phyloP scores from a whole-genome alignment of 2,888 invertebrate species.

The Hyles lineata region DNA sequence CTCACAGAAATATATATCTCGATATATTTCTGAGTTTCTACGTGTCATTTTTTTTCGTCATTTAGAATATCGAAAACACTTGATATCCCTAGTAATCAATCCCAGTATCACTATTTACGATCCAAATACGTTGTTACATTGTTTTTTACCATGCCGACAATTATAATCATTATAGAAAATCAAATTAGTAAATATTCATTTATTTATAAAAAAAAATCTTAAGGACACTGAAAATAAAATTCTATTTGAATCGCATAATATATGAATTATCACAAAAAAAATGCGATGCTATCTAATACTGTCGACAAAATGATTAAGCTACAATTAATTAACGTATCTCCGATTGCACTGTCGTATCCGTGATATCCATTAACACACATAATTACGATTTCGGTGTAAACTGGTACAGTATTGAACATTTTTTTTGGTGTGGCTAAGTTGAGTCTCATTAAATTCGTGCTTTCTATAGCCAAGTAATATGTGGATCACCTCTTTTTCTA shows the following conservation, averaged over 20 bases:
- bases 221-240: neutral
- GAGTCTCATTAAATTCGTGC: neutral
- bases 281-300: constrained; percentile 4
- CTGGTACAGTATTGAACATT: neutral
- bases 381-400: neutral
- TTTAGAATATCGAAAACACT: no score
- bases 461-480: no score
- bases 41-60: no score
- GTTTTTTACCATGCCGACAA: no score
- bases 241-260: neutral
- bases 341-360: neutral
- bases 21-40: no score
- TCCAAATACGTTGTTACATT: no score
- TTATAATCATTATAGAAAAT: no score
- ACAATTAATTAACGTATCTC: constrained; percentile 23
- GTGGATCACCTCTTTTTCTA: neutral
- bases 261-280: neutral
- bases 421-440: neutral
- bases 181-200: neutral
- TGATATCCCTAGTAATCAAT: no score
- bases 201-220: neutral
- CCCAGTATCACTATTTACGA: no score
- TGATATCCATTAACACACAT: neutral
- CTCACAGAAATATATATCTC: no score
- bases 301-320: constrained; percentile 23